A percentile compares a stretch with the other conserved stretches of the same genome.
phyloP scores from a whole-genome alignment of 2,888 invertebrate genomes.

The Scaeva pyrastri region DNA sequence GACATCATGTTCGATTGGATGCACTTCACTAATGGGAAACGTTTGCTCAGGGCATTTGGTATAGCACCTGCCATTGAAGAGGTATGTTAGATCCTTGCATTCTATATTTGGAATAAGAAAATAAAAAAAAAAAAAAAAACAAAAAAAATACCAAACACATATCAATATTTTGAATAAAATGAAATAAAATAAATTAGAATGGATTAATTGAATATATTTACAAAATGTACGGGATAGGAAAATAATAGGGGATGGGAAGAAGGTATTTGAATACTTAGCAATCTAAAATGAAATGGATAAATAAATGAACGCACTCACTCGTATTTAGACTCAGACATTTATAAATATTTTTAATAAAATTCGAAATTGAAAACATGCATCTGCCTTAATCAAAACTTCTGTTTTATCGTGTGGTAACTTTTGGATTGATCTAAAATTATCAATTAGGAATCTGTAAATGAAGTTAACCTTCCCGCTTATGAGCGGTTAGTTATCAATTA shows the following conservation, averaged over 20 bases:
- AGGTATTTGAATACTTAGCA: not conserved
- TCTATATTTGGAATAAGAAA: constrained; percentile 77
- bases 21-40: constrained; percentile 74
- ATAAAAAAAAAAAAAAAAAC: constrained; percentile 6
- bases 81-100: constrained; percentile 80
- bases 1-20: constrained; percentile 32
- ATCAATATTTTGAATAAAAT: constrained; percentile 31
- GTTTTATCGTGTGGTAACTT: no score
- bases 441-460: no score
- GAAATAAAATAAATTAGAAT: constrained; percentile 1
- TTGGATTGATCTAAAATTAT: no score
- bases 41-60: constrained; percentile 81
- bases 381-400: no score
- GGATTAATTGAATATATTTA: constrained; percentile 29
- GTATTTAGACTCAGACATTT: no score
- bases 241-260: constrained; percentile 12
- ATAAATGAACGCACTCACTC: not conserved
- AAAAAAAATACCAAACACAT: no score
- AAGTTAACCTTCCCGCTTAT: no score
- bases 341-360: no score
- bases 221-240: constrained; percentile 29
- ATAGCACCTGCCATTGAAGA: constrained; percentile 81
- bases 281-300: constrained; percentile 34
- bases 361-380: no score
- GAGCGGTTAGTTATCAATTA: no score